Percentiles rank a stretch among this genome's conserved stretches.
Evolutionary conservation across 2,888 invertebrate species (phyloP).

Genomic region (Drosophila siamana): DNA sequence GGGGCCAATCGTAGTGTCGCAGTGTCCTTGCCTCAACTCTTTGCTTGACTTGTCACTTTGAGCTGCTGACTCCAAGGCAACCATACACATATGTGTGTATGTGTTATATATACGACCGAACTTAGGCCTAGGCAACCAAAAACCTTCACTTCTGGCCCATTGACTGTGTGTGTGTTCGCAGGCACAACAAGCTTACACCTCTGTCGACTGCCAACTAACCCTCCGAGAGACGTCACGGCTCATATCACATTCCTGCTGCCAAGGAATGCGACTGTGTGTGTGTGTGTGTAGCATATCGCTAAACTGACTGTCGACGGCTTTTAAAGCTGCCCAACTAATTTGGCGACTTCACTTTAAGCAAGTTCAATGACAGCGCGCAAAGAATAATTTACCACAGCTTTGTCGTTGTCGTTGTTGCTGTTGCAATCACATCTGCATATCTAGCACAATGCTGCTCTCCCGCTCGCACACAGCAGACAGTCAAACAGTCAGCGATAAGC

Average conservation of each 20-base stretch:
- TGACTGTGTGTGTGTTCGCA: constrained; percentile 13
- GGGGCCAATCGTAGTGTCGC: constrained; percentile 47
- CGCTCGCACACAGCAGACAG: constrained; percentile 18
- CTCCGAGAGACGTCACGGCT: constrained; percentile 57
- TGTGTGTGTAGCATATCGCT: constrained; percentile 6
- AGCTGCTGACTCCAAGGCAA: constrained; percentile 48
- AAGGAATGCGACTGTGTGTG: constrained; percentile 10
- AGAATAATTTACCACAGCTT: neutral
- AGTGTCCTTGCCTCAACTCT: constrained; percentile 20
- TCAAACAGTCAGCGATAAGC: constrained; percentile 51
- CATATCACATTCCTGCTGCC: constrained; percentile 59
- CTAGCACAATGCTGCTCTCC: constrained; percentile 4
- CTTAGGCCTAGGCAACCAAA: constrained; percentile 31
- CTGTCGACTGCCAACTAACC: neutral
- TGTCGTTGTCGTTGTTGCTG: neutral
- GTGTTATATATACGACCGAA: constrained; percentile 1
- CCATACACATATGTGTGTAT: constrained; percentile 4
- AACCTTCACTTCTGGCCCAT: constrained; percentile 34
- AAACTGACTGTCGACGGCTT: neutral
- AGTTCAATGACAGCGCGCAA: neutral
- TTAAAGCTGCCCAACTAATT: constrained; percentile 9
- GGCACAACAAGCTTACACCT: constrained; percentile 13
- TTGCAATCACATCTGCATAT: neutral
- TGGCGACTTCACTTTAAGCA: neutral
- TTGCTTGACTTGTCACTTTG: constrained; percentile 71